Evolutionary conservation across 2,797 vertebrate species (phyloP).

Genomic region (Enteromius unitaeniatus): DNA sequence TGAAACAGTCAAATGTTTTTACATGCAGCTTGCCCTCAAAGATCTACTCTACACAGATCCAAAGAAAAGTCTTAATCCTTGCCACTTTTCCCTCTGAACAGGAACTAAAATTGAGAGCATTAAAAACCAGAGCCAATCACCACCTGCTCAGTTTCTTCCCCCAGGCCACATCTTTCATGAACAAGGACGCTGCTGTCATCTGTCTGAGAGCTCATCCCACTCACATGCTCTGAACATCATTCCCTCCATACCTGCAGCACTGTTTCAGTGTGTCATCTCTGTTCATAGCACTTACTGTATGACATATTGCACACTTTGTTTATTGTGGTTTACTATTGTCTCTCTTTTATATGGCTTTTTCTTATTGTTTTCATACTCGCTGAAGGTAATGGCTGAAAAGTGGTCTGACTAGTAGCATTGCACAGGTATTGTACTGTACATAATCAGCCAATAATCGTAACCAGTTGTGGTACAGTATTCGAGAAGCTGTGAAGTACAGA

Average conservation of each 20-base stretch:
- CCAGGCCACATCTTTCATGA: slow-evolving; percentile 19
- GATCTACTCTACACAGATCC: neutral
- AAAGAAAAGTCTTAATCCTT: neutral
- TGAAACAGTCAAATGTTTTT: neutral
- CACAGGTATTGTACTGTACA: neutral
- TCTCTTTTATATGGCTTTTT: neutral
- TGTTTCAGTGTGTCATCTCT: neutral
- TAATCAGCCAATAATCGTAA: too few relatives aligned
- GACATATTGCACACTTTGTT: neutral
- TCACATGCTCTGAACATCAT: neutral
- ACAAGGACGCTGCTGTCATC: slow-evolving; percentile 20
- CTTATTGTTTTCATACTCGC: neutral
- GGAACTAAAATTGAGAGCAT: slow-evolving; percentile 12
- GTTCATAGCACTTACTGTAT: neutral
- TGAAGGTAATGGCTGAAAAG: neutral
- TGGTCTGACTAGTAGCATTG: neutral
- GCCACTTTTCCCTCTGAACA: neutral
- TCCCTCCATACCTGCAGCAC: neutral
- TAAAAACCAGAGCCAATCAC: slow-evolving; percentile 8
- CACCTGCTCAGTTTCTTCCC: slow-evolving; percentile 11
- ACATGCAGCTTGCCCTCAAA: neutral
- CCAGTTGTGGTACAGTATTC: too few relatives aligned
- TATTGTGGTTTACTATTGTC: neutral
- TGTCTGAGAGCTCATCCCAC: slow-evolving; percentile 3
- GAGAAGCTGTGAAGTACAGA: too few relatives aligned